Percentiles rank a stretch among this genome's conserved stretches.
These are phyloP conservation scores for Hylaea fasciaria DNA, from an alignment of 2,888 invertebrate genomes.

Conservation along the genomic window DNA sequence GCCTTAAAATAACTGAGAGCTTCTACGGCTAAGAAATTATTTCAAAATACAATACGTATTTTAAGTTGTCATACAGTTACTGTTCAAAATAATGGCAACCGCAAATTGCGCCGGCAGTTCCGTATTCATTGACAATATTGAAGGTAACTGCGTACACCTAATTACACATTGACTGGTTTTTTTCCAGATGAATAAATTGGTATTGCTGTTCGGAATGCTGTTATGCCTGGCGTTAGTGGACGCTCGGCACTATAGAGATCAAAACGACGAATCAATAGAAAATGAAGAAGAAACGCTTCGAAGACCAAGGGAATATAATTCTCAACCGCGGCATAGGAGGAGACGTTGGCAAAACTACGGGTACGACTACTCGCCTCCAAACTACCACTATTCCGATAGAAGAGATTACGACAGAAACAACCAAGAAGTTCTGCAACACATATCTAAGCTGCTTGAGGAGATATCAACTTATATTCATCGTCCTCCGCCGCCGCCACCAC, in stretches of 20 bases:
- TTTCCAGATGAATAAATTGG: constrained; percentile 68
- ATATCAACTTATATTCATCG: constrained; percentile 57
- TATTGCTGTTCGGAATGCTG: constrained; percentile 53
- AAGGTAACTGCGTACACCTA: constrained; percentile 36
- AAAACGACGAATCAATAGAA: constrained; percentile 46
- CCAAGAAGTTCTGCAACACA: constrained; percentile 60
- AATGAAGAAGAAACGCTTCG: constrained; percentile 43
- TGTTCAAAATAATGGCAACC: constrained; percentile 5
- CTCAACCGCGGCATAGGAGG: constrained; percentile 57
- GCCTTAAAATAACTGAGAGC: background rate
- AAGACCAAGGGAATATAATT: constrained; percentile 46
- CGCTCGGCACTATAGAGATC: constrained; percentile 55
- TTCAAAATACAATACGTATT: background rate
- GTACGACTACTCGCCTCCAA: constrained; percentile 58
- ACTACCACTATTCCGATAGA: constrained; percentile 57
- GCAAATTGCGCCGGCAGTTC: constrained; percentile 1
- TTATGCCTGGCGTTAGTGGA: constrained; percentile 55
- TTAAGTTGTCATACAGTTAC: background rate
- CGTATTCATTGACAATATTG: constrained; percentile 10
- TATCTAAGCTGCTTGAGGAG: constrained; percentile 66
- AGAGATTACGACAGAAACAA: constrained; percentile 58
- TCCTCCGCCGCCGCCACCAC: constrained; percentile 53
- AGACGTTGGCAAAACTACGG: constrained; percentile 66
- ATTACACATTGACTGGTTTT: constrained; percentile 42
- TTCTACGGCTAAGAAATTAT: background rate